phyloP scores from a whole-genome alignment of 2,113 vertebrate genomes.

The Calypte anna region DNA sequence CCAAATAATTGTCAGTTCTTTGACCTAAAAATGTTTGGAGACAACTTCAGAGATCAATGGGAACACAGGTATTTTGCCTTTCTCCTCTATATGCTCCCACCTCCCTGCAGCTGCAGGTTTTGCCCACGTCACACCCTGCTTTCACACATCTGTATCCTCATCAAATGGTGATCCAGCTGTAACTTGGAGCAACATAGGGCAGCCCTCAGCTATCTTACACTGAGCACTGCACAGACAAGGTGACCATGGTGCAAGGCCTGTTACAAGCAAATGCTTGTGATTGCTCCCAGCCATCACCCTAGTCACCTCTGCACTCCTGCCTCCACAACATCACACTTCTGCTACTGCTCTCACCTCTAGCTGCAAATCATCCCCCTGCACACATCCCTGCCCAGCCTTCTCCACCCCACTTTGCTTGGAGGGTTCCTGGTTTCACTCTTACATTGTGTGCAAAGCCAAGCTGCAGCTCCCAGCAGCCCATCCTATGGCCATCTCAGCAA shows the following conservation, averaged over 20 bases:
- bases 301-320: not conserved
- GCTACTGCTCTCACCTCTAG: not conserved
- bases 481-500: not conserved
- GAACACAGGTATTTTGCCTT: slow-evolving; percentile 38
- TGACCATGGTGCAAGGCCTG: not conserved
- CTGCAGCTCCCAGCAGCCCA: not conserved
- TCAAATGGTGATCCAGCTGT: rapidly evolving
- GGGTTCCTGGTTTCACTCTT: not conserved
- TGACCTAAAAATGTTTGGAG: slow-evolving; percentile 13
- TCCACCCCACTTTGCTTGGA: not conserved
- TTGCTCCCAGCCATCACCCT: rapidly evolving
- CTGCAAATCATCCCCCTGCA: not conserved
- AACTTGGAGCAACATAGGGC: rapidly evolving
- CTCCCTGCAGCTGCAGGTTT: not conserved
- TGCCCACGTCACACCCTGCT: not conserved
- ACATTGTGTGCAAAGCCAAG: rapidly evolving
- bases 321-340: not conserved
- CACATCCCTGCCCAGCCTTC: not conserved
- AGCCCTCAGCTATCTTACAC: not conserved
- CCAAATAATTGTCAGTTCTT: slow-evolving; percentile 56
- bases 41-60: slow-evolving; percentile 38
- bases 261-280: not conserved
- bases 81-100: not conserved
- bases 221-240: not conserved
- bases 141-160: not conserved